Base-by-base conservation (phyloP, 2,797 vertebrate genomes). In the Gouania willdenowi region DNA sequence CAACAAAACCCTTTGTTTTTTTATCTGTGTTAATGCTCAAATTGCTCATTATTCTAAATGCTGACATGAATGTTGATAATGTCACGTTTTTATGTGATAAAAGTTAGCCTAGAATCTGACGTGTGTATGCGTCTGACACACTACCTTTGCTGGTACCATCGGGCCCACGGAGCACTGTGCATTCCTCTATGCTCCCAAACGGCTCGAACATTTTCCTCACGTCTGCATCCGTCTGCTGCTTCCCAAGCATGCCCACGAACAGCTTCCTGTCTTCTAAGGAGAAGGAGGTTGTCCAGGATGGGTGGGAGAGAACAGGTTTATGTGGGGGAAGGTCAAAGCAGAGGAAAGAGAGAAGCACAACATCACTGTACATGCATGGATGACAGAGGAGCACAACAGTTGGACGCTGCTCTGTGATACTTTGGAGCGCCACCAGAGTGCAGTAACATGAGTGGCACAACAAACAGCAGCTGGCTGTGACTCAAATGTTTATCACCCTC, bases 201-300 rank as follows among this genome's bases (percentile, higher is more conserved):
- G 93, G 89, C 81, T 98, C 94, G 0, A 98, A 98, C 83, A 98
- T 92, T 75, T 94, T 92, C 49, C 92, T 90, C 67, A 98, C 94
- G 0, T 97, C 95, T 0, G 91, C 66, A 66, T 98, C 95, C 0
- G 91, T 91, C 89, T 97, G 95, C 82, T 98, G 95, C 60, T 98
- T 98, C 16, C 95, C 94, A 89, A 98, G 82, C 95, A 98, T 98
- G 20, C 95, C 95, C 77, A 98, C 95, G 77, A 98, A 98, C 82
- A 98, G 88, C 90, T 98, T 98, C 88, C 95, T 92, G 90, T 98
- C 94, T 93, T 93, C 91, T 94, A 85, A 87, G 87, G 81, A 66
- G 45, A 82, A 86, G 66, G 58, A 75, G 66, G 54, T 49, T 22
- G 22, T n/a, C 33, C 64, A 39, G 39, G 43, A 56, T 48, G 46